These are phyloP conservation scores for Eonycteris spelaea DNA, from an alignment of 2,113 vertebrate species.

Conservation along the genomic window DNA sequence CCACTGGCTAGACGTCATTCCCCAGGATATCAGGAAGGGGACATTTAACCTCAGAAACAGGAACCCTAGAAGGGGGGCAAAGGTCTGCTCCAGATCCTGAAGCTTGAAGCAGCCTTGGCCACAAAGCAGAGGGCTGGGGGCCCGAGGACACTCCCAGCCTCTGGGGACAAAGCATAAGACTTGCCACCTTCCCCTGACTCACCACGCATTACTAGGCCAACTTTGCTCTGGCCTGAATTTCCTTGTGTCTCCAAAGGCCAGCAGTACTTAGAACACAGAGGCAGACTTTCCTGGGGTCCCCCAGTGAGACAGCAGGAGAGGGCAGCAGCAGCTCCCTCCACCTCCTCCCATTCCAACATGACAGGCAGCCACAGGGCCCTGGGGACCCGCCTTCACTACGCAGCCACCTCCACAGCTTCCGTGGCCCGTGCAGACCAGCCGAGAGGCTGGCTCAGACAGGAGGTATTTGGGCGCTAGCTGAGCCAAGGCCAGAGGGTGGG, in stretches of 20 bases:
- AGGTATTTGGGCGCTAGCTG: background rate
- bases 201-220: background rate
- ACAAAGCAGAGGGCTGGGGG: background rate
- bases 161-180: background rate
- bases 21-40: background rate
- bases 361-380: slow-evolving; percentile 40
- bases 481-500: slow-evolving; percentile 43
- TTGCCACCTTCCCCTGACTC: rapidly evolving
- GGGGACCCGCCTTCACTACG: slow-evolving; percentile 72
- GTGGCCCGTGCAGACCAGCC: background rate
- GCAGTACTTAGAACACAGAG: background rate
- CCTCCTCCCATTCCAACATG: background rate
- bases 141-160: background rate
- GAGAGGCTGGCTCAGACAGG: slow-evolving; percentile 32
- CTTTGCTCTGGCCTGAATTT: slow-evolving; percentile 29
- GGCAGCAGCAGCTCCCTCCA: background rate
- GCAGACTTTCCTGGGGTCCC: slow-evolving; percentile 24
- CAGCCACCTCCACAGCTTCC: slow-evolving; percentile 55
- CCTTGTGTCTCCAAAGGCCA: slow-evolving; percentile 2
- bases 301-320: background rate
- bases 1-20: background rate
- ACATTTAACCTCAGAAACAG: background rate
- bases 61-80: background rate
- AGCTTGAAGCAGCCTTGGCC: background rate
- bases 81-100: background rate